These are phyloP conservation scores for Dimorphilus gyrociliatus DNA, from an alignment of 2,888 invertebrate genomes.

Conservation along the genomic window DNA sequence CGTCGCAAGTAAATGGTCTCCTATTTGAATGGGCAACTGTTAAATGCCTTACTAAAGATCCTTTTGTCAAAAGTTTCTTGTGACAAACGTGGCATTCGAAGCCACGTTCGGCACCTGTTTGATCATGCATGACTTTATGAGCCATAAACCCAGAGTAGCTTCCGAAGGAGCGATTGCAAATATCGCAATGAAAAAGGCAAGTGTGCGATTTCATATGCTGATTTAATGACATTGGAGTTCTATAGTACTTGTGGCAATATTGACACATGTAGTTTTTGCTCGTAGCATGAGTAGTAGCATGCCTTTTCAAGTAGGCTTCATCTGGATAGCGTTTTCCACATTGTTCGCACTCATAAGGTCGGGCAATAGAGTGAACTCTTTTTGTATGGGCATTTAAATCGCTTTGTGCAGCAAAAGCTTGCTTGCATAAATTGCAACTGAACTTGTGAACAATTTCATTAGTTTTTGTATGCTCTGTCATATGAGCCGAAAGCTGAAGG, in stretches of 20 bases:
- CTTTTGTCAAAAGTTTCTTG: slow-evolving; percentile 11
- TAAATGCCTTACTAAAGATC: slow-evolving; percentile 10
- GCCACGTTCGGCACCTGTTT: slow-evolving; percentile 10
- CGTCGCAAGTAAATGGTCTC: slow-evolving; percentile 8
- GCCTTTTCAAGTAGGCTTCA: slow-evolving; percentile 5
- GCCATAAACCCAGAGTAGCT: slow-evolving; percentile 15
- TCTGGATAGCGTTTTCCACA: slow-evolving; percentile 8
- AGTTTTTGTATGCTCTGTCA: too few species aligned
- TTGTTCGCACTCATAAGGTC: slow-evolving; percentile 6
- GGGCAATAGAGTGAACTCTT: slow-evolving; percentile 3
- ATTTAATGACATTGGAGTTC: slow-evolving; percentile 8
- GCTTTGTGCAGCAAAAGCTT: too few species aligned
- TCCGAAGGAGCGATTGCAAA: slow-evolving; percentile 11
- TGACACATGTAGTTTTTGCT: slow-evolving; percentile 6
- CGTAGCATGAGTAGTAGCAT: slow-evolving; percentile 7
- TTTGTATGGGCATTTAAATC: not conserved
- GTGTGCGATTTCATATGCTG: slow-evolving; percentile 12
- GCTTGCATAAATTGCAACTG: too few species aligned
- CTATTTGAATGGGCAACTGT: slow-evolving; percentile 9
- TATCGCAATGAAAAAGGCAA: slow-evolving; percentile 13
- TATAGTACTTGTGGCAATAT: slow-evolving; percentile 10
- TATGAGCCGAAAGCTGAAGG: too few species aligned
- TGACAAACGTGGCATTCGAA: slow-evolving; percentile 10
- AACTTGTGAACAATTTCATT: too few species aligned
- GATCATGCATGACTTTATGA: slow-evolving; percentile 13